Evolutionary conservation across 2,888 invertebrate genomes (phyloP).

Genomic region (Cerastis leucographa): DNA sequence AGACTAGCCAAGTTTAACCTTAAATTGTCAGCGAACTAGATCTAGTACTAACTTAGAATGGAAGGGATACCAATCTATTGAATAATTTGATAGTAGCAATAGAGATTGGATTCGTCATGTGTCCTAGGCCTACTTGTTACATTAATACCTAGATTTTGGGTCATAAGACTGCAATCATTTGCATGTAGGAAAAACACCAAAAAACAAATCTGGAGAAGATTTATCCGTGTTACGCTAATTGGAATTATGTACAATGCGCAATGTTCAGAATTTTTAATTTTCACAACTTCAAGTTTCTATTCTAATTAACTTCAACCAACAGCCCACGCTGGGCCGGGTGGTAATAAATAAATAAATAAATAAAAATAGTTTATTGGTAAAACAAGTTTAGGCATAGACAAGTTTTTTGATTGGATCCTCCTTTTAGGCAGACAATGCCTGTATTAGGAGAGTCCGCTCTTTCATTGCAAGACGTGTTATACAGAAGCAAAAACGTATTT

Average conservation of each 20-base stretch:
- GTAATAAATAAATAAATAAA: no score
- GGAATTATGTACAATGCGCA: no score
- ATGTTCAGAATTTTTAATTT: background rate
- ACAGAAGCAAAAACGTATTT: no score
- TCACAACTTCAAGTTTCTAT: background rate
- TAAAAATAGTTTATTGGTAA: no score
- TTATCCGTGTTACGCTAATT: background rate
- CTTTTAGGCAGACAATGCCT: no score
- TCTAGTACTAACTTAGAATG: slow-evolving; percentile 13
- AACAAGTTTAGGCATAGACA: no score
- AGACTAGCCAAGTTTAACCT: slow-evolving; percentile 40
- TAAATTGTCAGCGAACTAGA: slow-evolving; percentile 33
- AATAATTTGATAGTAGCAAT: slow-evolving; percentile 14
- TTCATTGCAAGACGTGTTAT: no score
- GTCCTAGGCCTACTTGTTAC: background rate
- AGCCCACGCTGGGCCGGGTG: background rate
- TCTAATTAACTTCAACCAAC: background rate
- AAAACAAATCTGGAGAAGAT: background rate
- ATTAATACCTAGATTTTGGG: background rate
- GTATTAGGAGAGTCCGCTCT: no score
- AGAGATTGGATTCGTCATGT: background rate
- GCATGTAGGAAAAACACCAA: background rate
- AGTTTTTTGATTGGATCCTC: no score
- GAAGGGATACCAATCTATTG: background rate
- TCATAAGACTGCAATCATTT: background rate